Conservation (phyloP, 2,888 invertebrate species). For the Kuschelorhynchus macadamiae region DNA sequence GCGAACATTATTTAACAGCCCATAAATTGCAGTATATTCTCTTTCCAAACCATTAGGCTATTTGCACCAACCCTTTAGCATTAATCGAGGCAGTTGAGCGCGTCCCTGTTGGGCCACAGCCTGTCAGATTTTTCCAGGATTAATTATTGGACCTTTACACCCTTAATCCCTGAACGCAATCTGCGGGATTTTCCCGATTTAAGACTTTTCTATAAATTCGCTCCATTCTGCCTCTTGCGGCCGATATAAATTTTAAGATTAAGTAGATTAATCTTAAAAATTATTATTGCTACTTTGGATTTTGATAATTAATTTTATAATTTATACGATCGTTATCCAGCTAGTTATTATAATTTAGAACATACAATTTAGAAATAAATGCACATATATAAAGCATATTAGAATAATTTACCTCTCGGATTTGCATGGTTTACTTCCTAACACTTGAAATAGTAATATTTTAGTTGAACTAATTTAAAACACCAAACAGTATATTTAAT, state of each 20-base stretch:
- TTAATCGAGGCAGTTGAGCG: constrained; percentile 25
- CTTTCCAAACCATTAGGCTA: not conserved
- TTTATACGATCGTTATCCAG: not conserved
- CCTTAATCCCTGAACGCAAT: constrained; percentile 41
- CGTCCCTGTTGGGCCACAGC: constrained; percentile 20
- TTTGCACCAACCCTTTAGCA: constrained; percentile 29
- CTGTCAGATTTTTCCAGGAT: constrained; percentile 45
- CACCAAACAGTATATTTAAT: too few relatives aligned
- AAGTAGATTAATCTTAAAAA: constrained; percentile 35
- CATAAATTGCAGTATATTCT: too few relatives aligned
- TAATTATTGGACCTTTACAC: constrained; percentile 45
- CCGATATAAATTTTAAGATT: constrained; percentile 45
- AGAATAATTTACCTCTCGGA: too few relatives aligned
- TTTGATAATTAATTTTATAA: constrained; percentile 31
- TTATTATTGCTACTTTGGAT: constrained; percentile 36
- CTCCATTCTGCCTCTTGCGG: constrained; percentile 24
- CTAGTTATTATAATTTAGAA: too few relatives aligned
- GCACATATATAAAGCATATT: too few relatives aligned
- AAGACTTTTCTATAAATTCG: constrained; percentile 48
- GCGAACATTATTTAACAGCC: too few relatives aligned
- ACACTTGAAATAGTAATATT: too few relatives aligned
- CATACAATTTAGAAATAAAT: too few relatives aligned
- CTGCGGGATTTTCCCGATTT: constrained; percentile 40
- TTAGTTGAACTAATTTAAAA: too few relatives aligned
- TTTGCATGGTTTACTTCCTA: too few relatives aligned